Percentiles rank a stretch among this genome's conserved stretches.
These are phyloP conservation scores for Trichopoda pennipes DNA, from an alignment of 2,888 invertebrate genomes.

Conservation along the genomic window DNA sequence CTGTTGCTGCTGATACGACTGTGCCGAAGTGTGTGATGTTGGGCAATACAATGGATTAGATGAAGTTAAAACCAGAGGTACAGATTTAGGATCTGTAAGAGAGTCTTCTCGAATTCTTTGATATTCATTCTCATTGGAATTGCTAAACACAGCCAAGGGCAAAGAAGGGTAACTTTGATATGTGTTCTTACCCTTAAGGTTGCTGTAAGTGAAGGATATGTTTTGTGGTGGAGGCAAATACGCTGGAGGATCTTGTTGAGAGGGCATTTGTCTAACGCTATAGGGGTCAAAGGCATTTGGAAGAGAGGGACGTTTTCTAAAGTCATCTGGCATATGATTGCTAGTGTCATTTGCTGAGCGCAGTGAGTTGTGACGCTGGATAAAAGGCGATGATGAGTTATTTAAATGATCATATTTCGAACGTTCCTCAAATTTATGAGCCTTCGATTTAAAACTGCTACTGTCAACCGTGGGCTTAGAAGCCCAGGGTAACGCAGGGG, in stretches of 20 bases:
- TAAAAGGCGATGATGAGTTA: slow-evolving; percentile 20
- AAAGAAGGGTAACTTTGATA: slow-evolving; percentile 81
- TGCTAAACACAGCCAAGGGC: slow-evolving; percentile 81
- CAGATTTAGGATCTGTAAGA: slow-evolving; percentile 78
- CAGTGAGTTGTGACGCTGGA: slow-evolving; percentile 78
- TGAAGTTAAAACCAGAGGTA: slow-evolving; percentile 78
- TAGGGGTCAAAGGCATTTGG: slow-evolving; percentile 78
- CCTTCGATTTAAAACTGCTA: slow-evolving; percentile 83
- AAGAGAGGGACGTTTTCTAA: slow-evolving; percentile 78
- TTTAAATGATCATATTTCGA: slow-evolving; percentile 75
- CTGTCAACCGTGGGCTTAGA: slow-evolving; percentile 81
- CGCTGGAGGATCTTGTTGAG: slow-evolving; percentile 50
- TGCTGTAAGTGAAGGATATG: slow-evolving; percentile 76
- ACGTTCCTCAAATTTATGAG: slow-evolving; percentile 83
- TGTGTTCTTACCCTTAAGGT: slow-evolving; percentile 66
- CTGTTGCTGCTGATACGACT: slow-evolving; percentile 61
- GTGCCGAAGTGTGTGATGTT: slow-evolving; percentile 8
- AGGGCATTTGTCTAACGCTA: slow-evolving; percentile 54
- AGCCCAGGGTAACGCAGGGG: slow-evolving; percentile 82
- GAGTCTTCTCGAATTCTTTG: slow-evolving; percentile 71
- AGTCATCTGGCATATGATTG: slow-evolving; percentile 71
- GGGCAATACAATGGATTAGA: slow-evolving; percentile 76
- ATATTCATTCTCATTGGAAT: slow-evolving; percentile 76
- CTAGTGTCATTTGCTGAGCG: slow-evolving; percentile 69
- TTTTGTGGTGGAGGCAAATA: slow-evolving; percentile 75